Percentiles rank a stretch among this genome's conserved stretches.
These are phyloP conservation scores for Aldrovandia affinis DNA, from an alignment of 2,797 vertebrate species.

Conservation along the genomic window DNA sequence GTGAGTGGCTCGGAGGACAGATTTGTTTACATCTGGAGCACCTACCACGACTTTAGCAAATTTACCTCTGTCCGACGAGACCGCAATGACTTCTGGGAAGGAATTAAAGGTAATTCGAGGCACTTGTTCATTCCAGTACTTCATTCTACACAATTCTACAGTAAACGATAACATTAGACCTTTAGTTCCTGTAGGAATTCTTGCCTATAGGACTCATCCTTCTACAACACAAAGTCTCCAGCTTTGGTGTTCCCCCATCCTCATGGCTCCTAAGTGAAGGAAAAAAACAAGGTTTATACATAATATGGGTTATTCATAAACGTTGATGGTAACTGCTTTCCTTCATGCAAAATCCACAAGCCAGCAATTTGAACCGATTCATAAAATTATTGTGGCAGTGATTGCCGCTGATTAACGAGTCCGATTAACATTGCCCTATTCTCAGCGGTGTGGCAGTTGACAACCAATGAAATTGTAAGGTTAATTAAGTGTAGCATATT, in stretches of 20 bases:
- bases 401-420: too few relatives aligned
- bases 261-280: not conserved
- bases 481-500: too few relatives aligned
- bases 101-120: conserved; percentile 88
- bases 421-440: too few relatives aligned
- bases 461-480: too few relatives aligned
- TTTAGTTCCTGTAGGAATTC: not conserved
- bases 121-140: not conserved
- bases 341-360: too few relatives aligned
- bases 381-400: too few relatives aligned
- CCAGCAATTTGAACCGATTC: too few relatives aligned
- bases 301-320: too few relatives aligned
- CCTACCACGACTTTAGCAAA: conserved; percentile 97
- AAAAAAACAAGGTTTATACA: not conserved
- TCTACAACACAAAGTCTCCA: not conserved
- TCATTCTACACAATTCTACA: not conserved
- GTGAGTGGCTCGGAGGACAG: conserved; percentile 97
- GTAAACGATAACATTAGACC: not conserved
- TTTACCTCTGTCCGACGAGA: conserved; percentile 97
- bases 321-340: too few relatives aligned
- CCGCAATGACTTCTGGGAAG: conserved; percentile 99
- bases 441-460: too few relatives aligned
- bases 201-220: not conserved
- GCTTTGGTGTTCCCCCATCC: not conserved
- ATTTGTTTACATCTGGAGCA: conserved; percentile 98